phyloP scores from a whole-genome alignment of 2,888 invertebrate species.

The Pyrrhopygopsis socrates region DNA sequence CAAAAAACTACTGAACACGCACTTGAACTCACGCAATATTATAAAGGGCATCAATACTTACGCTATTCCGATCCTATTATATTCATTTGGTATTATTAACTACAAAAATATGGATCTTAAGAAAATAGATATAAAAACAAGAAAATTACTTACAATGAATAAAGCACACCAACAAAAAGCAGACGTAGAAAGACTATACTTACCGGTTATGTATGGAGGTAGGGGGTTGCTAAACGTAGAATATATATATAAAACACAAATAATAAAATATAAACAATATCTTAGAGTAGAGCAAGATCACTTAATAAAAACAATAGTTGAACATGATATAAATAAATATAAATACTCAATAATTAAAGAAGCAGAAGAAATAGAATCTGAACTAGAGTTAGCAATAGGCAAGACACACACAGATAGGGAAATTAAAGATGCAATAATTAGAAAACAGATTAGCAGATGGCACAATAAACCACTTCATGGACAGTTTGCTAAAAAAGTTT shows the following conservation, averaged over 20 bases:
- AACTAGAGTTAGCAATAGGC: too few relatives aligned
- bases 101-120: constrained; percentile 50
- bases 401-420: constrained; percentile 13
- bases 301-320: neutral
- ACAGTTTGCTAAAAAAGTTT: constrained; percentile 32
- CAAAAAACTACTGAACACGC: too few relatives aligned
- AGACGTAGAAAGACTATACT: constrained; percentile 52
- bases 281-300: too few relatives aligned
- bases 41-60: too few relatives aligned
- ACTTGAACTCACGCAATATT: too few relatives aligned
- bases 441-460: constrained; percentile 13
- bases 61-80: too few relatives aligned
- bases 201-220: constrained; percentile 7
- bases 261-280: too few relatives aligned
- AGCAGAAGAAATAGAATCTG: neutral
- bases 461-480: constrained; percentile 25
- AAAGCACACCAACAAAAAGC: constrained; percentile 64
- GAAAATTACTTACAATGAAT: constrained; percentile 50
- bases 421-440: constrained; percentile 4
- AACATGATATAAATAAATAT: constrained; percentile 11
- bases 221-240: too few relatives aligned
- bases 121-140: constrained; percentile 50
- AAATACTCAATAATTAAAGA: constrained; percentile 13
- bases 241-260: too few relatives aligned
- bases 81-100: neutral